Percentiles rank a stretch among this genome's conserved stretches.
Evolutionary conservation across 2,113 vertebrate genomes (phyloP).

Genomic region (Gallinago undulata): DNA sequence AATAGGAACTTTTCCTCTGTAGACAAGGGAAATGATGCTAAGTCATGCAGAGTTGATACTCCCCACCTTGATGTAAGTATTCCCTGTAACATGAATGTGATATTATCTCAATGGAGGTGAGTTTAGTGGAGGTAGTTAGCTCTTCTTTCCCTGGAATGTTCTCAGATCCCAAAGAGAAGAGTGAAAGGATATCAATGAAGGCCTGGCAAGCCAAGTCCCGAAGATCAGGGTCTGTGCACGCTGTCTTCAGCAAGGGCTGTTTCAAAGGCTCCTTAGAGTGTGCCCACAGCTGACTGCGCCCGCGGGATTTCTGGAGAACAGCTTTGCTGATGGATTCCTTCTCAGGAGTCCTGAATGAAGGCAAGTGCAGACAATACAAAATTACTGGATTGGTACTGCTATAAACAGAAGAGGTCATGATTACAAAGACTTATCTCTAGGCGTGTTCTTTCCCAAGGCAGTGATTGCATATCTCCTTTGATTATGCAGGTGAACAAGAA

Average conservation of each 20-base stretch:
- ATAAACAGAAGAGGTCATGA: not conserved
- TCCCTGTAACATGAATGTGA: not conserved
- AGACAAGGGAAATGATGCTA: not conserved
- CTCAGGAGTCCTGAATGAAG: constrained; percentile 77
- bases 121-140: not conserved
- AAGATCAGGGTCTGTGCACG: constrained; percentile 77
- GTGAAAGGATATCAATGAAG: constrained; percentile 94
- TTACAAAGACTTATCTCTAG: not conserved
- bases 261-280: constrained; percentile 88
- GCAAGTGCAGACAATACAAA: not conserved
- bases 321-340: constrained; percentile 86
- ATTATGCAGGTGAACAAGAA: not conserved
- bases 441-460: not conserved
- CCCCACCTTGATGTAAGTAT: not conserved
- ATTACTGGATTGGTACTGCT: not conserved
- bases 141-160: not conserved
- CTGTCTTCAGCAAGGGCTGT: constrained; percentile 85
- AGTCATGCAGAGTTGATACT: not conserved
- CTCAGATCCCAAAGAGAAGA: not conserved
- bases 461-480: not conserved
- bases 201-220: constrained; percentile 86
- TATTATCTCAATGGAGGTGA: not conserved
- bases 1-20: not conserved
- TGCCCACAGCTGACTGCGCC: constrained; percentile 84
- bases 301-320: constrained; percentile 78